These are phyloP conservation scores for Megaceryle maxima DNA, from an alignment of 2,113 vertebrate species.

Conservation along the genomic window DNA sequence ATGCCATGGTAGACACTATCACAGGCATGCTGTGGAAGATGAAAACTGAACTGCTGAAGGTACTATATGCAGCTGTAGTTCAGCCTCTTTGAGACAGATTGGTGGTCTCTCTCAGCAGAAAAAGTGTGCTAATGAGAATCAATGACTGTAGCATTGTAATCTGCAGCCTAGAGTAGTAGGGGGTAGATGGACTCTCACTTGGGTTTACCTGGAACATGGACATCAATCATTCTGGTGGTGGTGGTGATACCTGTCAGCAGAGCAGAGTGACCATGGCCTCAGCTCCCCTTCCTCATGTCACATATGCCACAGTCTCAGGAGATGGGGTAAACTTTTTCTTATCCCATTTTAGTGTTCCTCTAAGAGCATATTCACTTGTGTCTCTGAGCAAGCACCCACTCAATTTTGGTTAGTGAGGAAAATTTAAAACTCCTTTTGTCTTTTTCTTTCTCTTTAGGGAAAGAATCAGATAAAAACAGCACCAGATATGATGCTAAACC, in stretches of 20 bases:
- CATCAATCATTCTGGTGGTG: neutral
- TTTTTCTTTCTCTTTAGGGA: neutral
- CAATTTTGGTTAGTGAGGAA: neutral
- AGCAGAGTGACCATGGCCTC: neutral
- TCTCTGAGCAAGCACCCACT: neutral
- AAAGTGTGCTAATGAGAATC: neutral
- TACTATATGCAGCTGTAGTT: neutral
- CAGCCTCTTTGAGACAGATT: neutral
- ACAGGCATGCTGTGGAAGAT: neutral
- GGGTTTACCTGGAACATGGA: neutral
- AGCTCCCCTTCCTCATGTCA: accelerated
- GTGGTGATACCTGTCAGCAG: neutral
- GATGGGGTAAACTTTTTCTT: neutral
- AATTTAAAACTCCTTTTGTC: neutral
- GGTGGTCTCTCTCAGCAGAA: neutral
- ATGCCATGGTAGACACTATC: neutral
- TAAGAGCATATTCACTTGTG: accelerated
- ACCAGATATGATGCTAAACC: neutral
- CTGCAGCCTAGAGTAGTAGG: neutral
- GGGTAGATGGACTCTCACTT: neutral
- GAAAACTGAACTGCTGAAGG: neutral
- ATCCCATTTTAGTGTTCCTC: neutral
- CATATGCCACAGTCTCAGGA: neutral
- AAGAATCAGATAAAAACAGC: neutral
- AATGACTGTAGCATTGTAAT: neutral